phyloP scores from a whole-genome alignment of 1,140 invertebrate genomes.

The Cydia strobilella region DNA sequence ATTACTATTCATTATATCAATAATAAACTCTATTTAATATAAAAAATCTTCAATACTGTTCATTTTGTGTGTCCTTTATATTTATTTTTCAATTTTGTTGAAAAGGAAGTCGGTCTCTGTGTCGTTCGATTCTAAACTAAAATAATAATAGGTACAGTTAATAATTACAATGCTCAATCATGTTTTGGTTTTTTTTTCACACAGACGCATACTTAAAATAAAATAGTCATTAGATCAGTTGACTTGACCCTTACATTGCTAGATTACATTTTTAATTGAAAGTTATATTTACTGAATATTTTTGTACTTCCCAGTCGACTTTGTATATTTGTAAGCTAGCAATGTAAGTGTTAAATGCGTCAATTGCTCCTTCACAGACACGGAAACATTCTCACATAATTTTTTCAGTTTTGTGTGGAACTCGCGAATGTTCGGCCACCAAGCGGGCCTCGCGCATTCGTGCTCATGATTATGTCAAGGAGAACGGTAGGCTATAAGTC shows the following conservation, averaged over 20 bases:
- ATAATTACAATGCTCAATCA: constrained; percentile 63
- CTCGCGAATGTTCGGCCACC: neutral
- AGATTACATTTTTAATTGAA: too few species aligned
- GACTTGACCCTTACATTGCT: constrained; percentile 33
- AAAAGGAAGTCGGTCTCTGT: constrained; percentile 58
- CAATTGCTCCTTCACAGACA: neutral
- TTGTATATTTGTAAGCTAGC: neutral
- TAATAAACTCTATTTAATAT: constrained; percentile 22
- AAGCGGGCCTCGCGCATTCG: neutral
- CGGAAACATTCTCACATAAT: neutral
- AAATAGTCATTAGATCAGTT: constrained; percentile 9
- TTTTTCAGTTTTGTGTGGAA: neutral
- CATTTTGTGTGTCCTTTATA: neutral
- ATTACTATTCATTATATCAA: neutral
- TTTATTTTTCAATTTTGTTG: constrained; percentile 20
- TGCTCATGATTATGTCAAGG: constrained; percentile 1
- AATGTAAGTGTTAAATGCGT: neutral
- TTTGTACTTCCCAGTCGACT: constrained; percentile 19
- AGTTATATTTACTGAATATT: neutral
- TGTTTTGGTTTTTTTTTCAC: constrained; percentile 50
- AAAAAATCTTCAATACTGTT: constrained; percentile 17
- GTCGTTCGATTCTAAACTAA: constrained; percentile 53
- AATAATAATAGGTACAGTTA: constrained; percentile 47
- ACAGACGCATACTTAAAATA: constrained; percentile 40
- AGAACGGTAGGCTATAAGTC: neutral